Base-by-base conservation (phyloP, 2,888 invertebrate genomes). In the Hermaeophaga mercurialis region DNA sequence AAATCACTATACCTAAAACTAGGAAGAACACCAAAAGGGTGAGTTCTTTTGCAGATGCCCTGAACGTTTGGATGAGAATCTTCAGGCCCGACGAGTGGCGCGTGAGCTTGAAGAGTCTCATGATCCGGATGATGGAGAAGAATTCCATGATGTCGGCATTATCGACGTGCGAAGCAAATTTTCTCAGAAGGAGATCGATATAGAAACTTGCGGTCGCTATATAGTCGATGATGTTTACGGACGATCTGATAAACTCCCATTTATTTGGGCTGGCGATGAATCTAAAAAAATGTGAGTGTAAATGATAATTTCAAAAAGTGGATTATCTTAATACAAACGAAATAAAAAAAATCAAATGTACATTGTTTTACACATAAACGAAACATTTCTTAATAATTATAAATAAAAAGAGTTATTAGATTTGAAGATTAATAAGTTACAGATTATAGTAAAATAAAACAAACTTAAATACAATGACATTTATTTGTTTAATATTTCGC, bases 181-280 rank as follows among this genome's bases (percentile, higher is more conserved):
- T 90, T 75, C 94, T 91, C 66, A 95, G 85, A 70, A 89, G 85
- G 75, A 96, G 82, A 80, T 96, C 96, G 78, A 95, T 90, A 85
- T 98, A 99, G 84, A 99, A 99, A 77, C 96, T 96, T 79, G 97
- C 85, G 31, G 98, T 99, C 63, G 99, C 98, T 70, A 98, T 94
- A 80, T 97, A 96, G 80, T 99, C 99, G 80, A 99, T 99, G 79
- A 99, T 90, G 81, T 99, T 99, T 44, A 78, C 96, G 61, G 96
- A 96, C 75, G 89, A 94, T 78, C 91, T 92, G 78, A 97, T 86
- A 82, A 98, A 99, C 75, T 91, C 91, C 78, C 92, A 91, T 79
- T 95, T 96, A 76, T 91, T 93, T 24, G 96, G 96, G 66, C 93
- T 91, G 48, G 96, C 93, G 71, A 95, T 89, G 81, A 97, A 94